These are phyloP conservation scores for Periophthalmus magnuspinnatus DNA, from an alignment of 2,797 vertebrate genomes.

Conservation along the genomic window DNA sequence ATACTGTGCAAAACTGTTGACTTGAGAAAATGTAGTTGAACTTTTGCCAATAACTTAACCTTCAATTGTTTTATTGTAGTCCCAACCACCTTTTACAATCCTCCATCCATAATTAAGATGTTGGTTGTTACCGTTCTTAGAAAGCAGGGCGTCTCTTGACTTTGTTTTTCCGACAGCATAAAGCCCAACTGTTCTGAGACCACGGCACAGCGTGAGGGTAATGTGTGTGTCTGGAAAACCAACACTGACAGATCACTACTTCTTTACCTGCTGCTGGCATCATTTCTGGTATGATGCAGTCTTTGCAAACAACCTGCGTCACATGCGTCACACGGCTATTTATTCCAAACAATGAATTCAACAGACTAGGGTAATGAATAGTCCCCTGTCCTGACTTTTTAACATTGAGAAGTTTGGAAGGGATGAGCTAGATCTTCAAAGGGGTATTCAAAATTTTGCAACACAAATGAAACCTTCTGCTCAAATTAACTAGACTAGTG, in stretches of 20 bases:
- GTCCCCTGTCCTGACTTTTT: not conserved
- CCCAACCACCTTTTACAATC: not conserved
- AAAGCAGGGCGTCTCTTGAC: not conserved
- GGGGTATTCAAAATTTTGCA: not conserved
- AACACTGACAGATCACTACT: constrained; percentile 16
- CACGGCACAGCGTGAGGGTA: constrained; percentile 3
- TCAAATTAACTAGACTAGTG: not conserved
- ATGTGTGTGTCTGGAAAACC: constrained; percentile 4
- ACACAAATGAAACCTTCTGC: not conserved
- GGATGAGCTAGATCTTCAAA: constrained; percentile 10
- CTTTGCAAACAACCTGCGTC: constrained; percentile 13
- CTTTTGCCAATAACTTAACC: too few species aligned
- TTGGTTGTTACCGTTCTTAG: not conserved
- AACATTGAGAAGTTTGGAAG: not conserved
- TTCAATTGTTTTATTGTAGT: not conserved
- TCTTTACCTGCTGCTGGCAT: constrained; percentile 11
- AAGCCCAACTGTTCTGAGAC: not conserved
- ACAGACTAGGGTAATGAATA: constrained; percentile 2
- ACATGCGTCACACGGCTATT: constrained; percentile 10
- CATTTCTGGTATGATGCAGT: constrained; percentile 1
- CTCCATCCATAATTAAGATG: not conserved
- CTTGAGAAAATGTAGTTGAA: not conserved
- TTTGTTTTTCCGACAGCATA: not conserved
- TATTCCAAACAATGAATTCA: constrained; percentile 13
- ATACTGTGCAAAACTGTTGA: not conserved